Percentiles rank a stretch among this genome's conserved stretches.
Evolutionary conservation across 2,113 vertebrate species (phyloP).

Genomic region (Oxyura jamaicensis): DNA sequence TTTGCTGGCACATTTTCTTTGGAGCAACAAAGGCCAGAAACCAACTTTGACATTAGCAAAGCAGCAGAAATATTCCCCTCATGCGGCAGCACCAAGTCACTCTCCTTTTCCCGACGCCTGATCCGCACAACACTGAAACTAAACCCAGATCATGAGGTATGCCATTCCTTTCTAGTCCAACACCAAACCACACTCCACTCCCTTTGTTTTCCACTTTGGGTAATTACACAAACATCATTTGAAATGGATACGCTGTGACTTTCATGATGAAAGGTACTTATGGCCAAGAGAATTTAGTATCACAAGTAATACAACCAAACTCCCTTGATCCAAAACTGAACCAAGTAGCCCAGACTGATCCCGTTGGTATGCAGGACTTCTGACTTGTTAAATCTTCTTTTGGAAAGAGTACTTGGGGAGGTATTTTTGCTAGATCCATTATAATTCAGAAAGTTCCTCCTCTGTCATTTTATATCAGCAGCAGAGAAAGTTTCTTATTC

Average conservation of each 20-base stretch:
- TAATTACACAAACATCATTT: neutral
- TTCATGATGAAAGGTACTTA: neutral
- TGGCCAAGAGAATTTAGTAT: neutral
- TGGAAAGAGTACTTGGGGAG: neutral
- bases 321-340: neutral
- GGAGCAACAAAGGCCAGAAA: fast-evolving
- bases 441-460: neutral
- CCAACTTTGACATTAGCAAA: neutral
- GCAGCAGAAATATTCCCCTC: neutral
- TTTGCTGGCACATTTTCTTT: neutral
- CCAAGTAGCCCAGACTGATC: neutral
- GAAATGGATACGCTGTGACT: neutral
- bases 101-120: neutral
- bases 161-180: neutral
- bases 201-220: neutral
- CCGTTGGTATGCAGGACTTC: neutral
- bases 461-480: neutral
- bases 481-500: neutral
- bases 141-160: fast-evolving
- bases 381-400: neutral
- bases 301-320: neutral
- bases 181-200: neutral
- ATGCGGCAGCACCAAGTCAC: fast-evolving
- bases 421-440: neutral
- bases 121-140: neutral